A percentile compares a stretch with the other conserved stretches of the same genome.
Conservation (phyloP, 92 coral and sea anemone species). For the Porites lobata region DNA sequence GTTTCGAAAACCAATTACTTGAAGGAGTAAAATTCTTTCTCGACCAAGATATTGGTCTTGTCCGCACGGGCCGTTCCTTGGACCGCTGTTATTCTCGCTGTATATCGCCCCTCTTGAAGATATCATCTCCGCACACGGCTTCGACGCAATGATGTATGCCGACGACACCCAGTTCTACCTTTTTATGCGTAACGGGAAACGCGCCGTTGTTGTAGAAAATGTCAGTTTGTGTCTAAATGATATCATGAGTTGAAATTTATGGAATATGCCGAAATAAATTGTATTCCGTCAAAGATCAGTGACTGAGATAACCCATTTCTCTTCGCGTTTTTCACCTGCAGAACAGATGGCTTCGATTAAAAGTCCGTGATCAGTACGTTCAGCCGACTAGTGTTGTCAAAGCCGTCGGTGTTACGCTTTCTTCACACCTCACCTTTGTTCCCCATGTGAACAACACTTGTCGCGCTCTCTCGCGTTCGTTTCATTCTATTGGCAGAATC, state of each 20-base stretch:
- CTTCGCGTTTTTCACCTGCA: neutral
- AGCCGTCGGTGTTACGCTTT: neutral
- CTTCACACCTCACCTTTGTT: neutral
- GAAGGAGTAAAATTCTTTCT: too few species aligned
- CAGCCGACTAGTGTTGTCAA: neutral
- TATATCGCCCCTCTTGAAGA: conserved; percentile 62
- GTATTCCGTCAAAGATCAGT: conserved; percentile 42
- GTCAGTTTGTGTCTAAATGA: neutral
- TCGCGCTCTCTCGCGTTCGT: neutral
- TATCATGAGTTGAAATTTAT: conserved; percentile 25
- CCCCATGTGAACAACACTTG: neutral
- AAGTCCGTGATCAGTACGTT: neutral
- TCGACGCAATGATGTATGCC: neutral
- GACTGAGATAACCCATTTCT: neutral
- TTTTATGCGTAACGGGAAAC: conserved; percentile 40
- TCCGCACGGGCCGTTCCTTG: too few species aligned
- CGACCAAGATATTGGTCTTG: too few species aligned
- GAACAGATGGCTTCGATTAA: neutral
- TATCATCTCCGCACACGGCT: conserved; percentile 41
- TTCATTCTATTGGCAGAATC: too few species aligned
- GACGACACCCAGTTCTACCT: conserved; percentile 43
- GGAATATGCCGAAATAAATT: conserved; percentile 40
- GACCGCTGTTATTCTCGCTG: conserved; percentile 53
- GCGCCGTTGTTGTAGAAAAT: conserved; percentile 26
- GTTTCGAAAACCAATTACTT: too few species aligned